Percentiles rank a stretch among this genome's conserved stretches.
Evolutionary conservation across 2,113 vertebrate genomes (phyloP).

Genomic region (Cygnus buccinator): DNA sequence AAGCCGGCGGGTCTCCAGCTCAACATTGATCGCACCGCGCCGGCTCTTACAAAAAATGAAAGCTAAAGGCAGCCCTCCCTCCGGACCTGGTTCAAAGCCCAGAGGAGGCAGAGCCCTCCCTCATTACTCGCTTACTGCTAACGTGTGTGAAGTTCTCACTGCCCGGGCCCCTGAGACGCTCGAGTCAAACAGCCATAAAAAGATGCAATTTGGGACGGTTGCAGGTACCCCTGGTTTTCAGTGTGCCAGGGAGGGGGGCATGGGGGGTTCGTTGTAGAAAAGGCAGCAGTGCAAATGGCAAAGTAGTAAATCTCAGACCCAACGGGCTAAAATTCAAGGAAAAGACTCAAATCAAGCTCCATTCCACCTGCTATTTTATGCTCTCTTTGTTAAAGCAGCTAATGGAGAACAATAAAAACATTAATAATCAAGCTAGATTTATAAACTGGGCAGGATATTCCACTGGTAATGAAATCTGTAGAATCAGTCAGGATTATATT

Average conservation of each 20-base stretch:
- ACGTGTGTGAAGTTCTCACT: neutral
- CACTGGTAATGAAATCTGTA: conserved; percentile 39
- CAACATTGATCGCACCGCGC: rapidly evolving
- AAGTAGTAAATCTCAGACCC: neutral
- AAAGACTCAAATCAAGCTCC: conserved; percentile 12
- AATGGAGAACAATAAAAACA: conserved; percentile 58
- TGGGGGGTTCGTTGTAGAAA: neutral
- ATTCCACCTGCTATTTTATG: conserved; percentile 21
- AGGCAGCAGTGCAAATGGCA: neutral
- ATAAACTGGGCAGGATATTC: conserved; percentile 53
- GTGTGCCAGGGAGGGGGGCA: neutral
- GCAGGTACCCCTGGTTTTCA: neutral
- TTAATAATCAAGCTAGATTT: conserved; percentile 60
- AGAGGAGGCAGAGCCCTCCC: neutral
- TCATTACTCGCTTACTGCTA: neutral
- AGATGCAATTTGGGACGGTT: neutral
- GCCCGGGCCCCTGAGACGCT: neutral
- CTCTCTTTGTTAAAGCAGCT: conserved; percentile 7
- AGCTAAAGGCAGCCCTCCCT: neutral
- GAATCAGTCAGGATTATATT: conserved; percentile 28
- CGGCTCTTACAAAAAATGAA: neutral
- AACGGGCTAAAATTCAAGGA: neutral
- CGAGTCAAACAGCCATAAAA: neutral
- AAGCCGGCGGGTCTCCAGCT: neutral
- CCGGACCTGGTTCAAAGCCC: neutral